A percentile compares a stretch with the other conserved stretches of the same genome.
Conservation (phyloP, 2,113 vertebrate genomes). For the Arizona elegans region DNA sequence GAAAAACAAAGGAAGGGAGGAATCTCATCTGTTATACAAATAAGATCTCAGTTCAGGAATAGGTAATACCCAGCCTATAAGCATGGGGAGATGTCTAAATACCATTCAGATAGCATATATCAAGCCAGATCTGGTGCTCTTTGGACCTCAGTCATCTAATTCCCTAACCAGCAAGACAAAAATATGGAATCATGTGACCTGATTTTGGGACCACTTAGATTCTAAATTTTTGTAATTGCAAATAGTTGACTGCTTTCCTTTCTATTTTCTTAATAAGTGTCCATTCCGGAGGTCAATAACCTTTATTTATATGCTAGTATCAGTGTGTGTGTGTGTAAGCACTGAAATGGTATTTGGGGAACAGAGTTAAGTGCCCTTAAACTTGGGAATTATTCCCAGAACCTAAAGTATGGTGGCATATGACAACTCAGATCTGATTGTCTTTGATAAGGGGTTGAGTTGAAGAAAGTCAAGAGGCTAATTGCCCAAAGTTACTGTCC, state of each 20-base stretch:
- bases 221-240: neutral
- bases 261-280: neutral
- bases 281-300: neutral
- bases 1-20: neutral
- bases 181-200: neutral
- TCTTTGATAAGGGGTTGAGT: neutral
- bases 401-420: neutral
- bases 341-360: neutral
- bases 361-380: neutral
- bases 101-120: neutral
- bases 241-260: neutral
- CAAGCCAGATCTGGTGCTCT: neutral
- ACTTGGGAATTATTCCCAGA: neutral
- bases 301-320: neutral
- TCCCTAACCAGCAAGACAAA: neutral
- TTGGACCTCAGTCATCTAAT: neutral
- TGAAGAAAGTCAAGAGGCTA: neutral
- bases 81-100: neutral
- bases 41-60: no score
- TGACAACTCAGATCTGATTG: neutral
- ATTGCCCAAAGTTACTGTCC: neutral
- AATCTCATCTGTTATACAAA: neutral
- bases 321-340: neutral
- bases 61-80: neutral
- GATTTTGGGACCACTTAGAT: neutral